Percentiles rank a stretch among this genome's conserved stretches.
Evolutionary conservation across 2,888 invertebrate genomes (phyloP).

Genomic region (Dascillus cervinus): DNA sequence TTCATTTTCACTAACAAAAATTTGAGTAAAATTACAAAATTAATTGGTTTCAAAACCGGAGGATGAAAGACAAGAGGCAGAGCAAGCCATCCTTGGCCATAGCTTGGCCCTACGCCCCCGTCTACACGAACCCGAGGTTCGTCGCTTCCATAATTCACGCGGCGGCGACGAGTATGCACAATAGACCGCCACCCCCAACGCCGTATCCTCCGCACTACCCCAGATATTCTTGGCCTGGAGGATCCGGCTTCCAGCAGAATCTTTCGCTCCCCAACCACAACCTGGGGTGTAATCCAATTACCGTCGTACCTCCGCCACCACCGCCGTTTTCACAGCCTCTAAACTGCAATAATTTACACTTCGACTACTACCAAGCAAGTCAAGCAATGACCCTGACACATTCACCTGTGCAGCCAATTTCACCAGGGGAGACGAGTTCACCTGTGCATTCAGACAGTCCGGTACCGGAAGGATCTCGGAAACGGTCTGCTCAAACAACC

Average conservation of each 20-base stretch:
- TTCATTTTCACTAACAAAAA: no score
- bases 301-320: no score
- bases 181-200: slow-evolving; percentile 48
- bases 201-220: slow-evolving; percentile 53
- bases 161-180: slow-evolving; percentile 60
- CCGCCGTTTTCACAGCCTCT: slow-evolving; percentile 25
- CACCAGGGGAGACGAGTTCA: slow-evolving; percentile 12
- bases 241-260: slow-evolving; percentile 43
- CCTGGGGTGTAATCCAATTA: no score
- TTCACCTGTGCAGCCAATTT: slow-evolving; percentile 9
- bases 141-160: slow-evolving; percentile 90
- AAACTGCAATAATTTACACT: slow-evolving; percentile 31
- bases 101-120: slow-evolving; percentile 91
- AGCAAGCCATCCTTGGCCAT: slow-evolving; percentile 92
- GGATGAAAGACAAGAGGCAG: slow-evolving; percentile 97
- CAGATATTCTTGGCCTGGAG: slow-evolving; percentile 48
- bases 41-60: slow-evolving; percentile 96
- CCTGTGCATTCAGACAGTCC: slow-evolving; percentile 39
- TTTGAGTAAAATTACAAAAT: no score
- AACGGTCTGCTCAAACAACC: slow-evolving; percentile 27
- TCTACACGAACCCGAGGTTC: slow-evolving; percentile 89
- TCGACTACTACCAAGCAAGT: slow-evolving; percentile 24
- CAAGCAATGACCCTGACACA: slow-evolving; percentile 15
- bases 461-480: slow-evolving; percentile 33
- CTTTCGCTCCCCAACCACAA: slow-evolving; percentile 40